Conservation (phyloP, 2,113 vertebrate genomes). For the Vulpes vulpes region DNA sequence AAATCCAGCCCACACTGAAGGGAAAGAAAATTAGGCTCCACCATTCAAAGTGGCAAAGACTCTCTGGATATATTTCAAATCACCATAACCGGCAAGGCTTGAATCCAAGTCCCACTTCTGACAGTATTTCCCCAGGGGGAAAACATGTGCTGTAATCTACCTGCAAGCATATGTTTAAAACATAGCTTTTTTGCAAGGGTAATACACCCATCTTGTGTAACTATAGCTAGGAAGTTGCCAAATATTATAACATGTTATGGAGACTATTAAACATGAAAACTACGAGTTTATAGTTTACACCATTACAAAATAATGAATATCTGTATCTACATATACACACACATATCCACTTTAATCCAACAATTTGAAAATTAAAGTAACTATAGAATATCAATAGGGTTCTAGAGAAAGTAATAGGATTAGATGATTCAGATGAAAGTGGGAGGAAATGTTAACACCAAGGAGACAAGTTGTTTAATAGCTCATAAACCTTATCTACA, state of each 20-base stretch:
- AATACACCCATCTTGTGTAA: neutral
- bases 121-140: neutral
- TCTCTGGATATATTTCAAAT: conserved; percentile 57
- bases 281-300: neutral
- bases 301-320: neutral
- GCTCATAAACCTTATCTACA: neutral
- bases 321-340: neutral
- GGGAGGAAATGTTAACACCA: neutral
- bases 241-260: neutral
- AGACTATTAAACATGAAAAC: conserved; percentile 24
- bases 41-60: neutral
- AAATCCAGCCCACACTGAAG: neutral
- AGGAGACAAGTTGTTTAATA: neutral
- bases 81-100: neutral
- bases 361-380: conserved; percentile 30
- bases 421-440: neutral
- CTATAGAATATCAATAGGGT: neutral
- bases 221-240: neutral
- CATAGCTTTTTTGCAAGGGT: neutral
- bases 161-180: conserved; percentile 26
- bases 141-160: neutral
- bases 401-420: conserved; percentile 21
- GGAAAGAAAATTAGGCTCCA: neutral
- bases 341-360: neutral
- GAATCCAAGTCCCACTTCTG: neutral